Base-by-base conservation (phyloP, 2,888 invertebrate species). In the Brassicogethes aeneus region DNA sequence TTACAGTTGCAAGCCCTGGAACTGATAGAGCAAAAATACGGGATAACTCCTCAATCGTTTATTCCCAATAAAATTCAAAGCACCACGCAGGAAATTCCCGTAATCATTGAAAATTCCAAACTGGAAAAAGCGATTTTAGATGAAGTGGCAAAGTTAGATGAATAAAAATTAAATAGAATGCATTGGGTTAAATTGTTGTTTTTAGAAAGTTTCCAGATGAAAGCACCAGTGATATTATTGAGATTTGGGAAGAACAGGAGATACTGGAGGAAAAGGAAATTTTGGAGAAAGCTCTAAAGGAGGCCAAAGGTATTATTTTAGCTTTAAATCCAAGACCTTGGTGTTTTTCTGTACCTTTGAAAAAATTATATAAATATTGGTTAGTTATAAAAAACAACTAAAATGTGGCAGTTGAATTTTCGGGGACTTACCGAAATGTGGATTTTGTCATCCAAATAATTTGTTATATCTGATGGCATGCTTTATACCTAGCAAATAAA, bases 1-100 rank as follows among this genome's bases (percentile, higher is more conserved):
- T 71, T 94, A 23, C 94, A 94, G 62, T 69, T 94, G 45, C 85
- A 94, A 73, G 89, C 90, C 0, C 66, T 91, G 50, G 89, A 89
- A 65, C 70, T 90, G 55, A 84, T 91, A 39, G 88, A 89, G 61
- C 77, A 82, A 55, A 80, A 85, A 52, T 85, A 80, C 54, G 82
- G 83, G 12, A 65, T 76, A 36, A 79, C 77, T 57, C 83, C 79
- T 1, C 75, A 75, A 39, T 71, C 79, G n/a, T 77, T 79, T 59
- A 60, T 76, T 14, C 68, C 74, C 0, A 73, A 73, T 16, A 57
- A 65, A 8, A 70, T 5, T 5, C 5, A 23, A 23, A 32, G 8
- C 12, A 32, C 10, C 3, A 32, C 12, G 12, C 32, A 32, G 16
- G 44, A 49, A 36, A 46, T 43, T 32, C 44, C 54, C 41, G 66